Evolutionary conservation across 2,888 invertebrate species (phyloP), one percentile per base, ranked within the genome.

Genomic region (Melieria picta): DNA sequence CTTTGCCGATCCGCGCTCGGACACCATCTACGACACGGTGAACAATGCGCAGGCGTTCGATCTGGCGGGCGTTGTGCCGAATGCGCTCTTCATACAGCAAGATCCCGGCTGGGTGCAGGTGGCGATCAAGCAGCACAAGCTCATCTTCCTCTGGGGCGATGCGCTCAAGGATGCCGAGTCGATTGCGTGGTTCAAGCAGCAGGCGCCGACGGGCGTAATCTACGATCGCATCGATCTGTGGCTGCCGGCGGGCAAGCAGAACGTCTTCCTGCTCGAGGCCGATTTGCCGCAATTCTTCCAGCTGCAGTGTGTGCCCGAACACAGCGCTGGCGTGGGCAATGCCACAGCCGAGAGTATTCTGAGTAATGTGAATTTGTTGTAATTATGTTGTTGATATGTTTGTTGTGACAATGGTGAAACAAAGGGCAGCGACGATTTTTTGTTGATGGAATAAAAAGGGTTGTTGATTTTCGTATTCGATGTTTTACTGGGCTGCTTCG

Each of bases 131-230:
- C 91, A 92, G 48, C 93, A 94, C 11, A 90, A 98, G 65, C 91
- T 97, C 4, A 91, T 97, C 68, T 97, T 99, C 86, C 94, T 96
- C 77, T 99, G 98, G 98, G 99, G 98, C 16, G 96, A 96, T 75
- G 95, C 96, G 79, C 94, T 96, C 81, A 96, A 97, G 80, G 93
- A 95, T 86, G 92, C 92, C 69, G 91, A 91, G 42, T 93, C 93
- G 3, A 94, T 98, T 68, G 91, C 92, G 79, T 91, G 92, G 83
- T 90, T 99, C 69, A 96, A 96, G 82, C 90, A 92, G 73, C 89
- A 95, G 78, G 96, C 96, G 1, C 90, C 98, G 57, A 95, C 98
- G 81, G 99, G 95, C 46, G 93, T 99, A 65, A 97, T 99, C 82
- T 98, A 97, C 84, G 99, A 99, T 87, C 94, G 97, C 84, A 91